phyloP scores from a whole-genome alignment of 2,797 vertebrate genomes.

The Lerista edwardsae region DNA sequence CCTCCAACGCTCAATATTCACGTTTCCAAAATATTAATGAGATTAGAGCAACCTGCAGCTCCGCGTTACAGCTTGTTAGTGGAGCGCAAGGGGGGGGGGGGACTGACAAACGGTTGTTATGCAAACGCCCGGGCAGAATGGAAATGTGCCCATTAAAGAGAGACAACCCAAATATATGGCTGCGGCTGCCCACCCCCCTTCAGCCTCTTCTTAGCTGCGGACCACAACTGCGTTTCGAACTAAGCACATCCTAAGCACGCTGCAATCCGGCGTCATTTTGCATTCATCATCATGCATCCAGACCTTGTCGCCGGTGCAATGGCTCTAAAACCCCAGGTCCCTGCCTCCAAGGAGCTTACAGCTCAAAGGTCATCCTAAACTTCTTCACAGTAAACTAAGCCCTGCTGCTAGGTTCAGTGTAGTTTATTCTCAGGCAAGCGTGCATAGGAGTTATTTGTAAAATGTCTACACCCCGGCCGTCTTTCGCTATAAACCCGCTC shows the following conservation, averaged over 20 bases:
- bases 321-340: not conserved
- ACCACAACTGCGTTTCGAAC: too few species aligned
- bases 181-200: too few species aligned
- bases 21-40: slow-evolving; percentile 88
- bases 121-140: slow-evolving; percentile 71
- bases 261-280: not conserved
- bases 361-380: not conserved
- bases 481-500: too few species aligned
- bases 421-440: not conserved
- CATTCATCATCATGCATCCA: not conserved
- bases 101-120: slow-evolving; percentile 77
- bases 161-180: not conserved
- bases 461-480: too few species aligned
- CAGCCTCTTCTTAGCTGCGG: not conserved
- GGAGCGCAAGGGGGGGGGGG: slow-evolving; percentile 62
- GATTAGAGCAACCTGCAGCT: slow-evolving; percentile 86
- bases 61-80: slow-evolving; percentile 83
- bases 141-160: slow-evolving; percentile 54
- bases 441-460: not conserved
- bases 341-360: not conserved
- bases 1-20: slow-evolving; percentile 84
- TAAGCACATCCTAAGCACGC: too few species aligned
- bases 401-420: not conserved
- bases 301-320: not conserved
- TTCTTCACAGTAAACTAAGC: not conserved